Evolutionary conservation across 2,113 vertebrate species (phyloP), one percentile per base, ranked within the genome.

Genomic region (Pseudois nayaur): DNA sequence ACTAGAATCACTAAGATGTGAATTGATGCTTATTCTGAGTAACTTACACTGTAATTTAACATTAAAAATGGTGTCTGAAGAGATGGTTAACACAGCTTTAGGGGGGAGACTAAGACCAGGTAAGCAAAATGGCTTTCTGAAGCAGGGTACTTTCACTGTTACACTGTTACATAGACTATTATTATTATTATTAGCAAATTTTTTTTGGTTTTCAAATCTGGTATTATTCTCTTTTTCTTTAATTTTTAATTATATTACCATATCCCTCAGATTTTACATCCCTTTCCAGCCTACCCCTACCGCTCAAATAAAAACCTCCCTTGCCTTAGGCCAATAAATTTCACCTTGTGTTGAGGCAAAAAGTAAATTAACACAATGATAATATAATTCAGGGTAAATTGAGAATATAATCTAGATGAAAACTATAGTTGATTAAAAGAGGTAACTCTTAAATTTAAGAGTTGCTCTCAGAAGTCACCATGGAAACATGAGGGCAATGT

Each of bases 41-140:
- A 94, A 96, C 88, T n/a, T 96, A 74, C 96, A 84, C 89, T 87
- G 14, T 96, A 64, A 87, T 98, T 98, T 97, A 90, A 92, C 27
- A 43, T 97, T 93, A 43, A 89, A 95, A 97, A 79, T 97, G 93
- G 23, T 93, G 0, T 71, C 19, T 10, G 3, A 89, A 96, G 50
- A 85, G 31, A 59, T 3, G 43, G 87, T 94, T 94, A 33, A 19
- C 78, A 90, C 50, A 67, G 94, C 48, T 43, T 91, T 97, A 97
- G 14, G 96, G 6, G 95, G 95, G 19, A 95, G 15, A 82, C 60
- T 89, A 76, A 94, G 57, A 92, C 45, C 71, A 97, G 74, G 89
- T 91, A 85, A 98, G 89, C 62, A 78, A 98, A 97, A 88, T 84
- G 48, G 21, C 16, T 92, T 74, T 94, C 48, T 90, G 31, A 71